These are phyloP conservation scores for Notolepis coatsorum DNA, from an alignment of 2,797 vertebrate species.

Conservation along the genomic window DNA sequence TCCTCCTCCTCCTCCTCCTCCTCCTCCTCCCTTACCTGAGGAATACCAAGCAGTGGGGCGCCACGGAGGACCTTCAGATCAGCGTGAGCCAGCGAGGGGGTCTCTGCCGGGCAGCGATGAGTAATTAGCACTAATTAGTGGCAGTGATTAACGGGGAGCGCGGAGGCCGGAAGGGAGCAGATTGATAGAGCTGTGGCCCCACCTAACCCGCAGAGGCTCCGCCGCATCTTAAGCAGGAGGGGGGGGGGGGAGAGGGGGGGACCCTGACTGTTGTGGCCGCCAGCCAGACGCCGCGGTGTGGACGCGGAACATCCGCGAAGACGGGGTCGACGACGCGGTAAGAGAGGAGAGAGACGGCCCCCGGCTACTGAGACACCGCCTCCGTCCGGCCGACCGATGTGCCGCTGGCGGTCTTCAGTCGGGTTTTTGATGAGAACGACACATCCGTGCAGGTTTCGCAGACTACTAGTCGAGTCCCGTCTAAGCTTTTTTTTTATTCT, in stretches of 20 bases:
- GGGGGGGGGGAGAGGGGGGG: background rate
- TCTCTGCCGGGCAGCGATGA: conserved; percentile 73
- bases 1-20: background rate
- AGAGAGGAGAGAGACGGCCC: background rate
- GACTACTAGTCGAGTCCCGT: conserved; percentile 40
- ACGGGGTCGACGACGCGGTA: conserved; percentile 35
- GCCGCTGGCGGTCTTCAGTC: conserved; percentile 18
- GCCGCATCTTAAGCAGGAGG: conserved; percentile 80
- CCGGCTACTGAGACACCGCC: background rate
- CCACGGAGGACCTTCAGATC: conserved; percentile 63
- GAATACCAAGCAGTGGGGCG: conserved; percentile 56
- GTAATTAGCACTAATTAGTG: conserved; percentile 88
- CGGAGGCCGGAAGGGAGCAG: conserved; percentile 83
- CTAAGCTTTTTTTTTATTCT: conserved; percentile 50
- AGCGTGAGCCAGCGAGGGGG: conserved; percentile 36
- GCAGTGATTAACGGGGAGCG: conserved; percentile 86
- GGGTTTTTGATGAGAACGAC: conserved; percentile 49
- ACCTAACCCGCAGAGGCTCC: conserved; percentile 68
- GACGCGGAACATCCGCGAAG: conserved; percentile 22
- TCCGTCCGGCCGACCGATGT: conserved; percentile 15
- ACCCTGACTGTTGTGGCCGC: conserved; percentile 26
- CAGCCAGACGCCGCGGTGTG: conserved; percentile 60
- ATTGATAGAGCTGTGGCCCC: conserved; percentile 80
- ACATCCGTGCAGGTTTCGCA: conserved; percentile 35
- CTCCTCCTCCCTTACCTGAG: conserved; percentile 51